Conservation (phyloP, 1,140 invertebrate species). For the Brachionus koreanus region DNA sequence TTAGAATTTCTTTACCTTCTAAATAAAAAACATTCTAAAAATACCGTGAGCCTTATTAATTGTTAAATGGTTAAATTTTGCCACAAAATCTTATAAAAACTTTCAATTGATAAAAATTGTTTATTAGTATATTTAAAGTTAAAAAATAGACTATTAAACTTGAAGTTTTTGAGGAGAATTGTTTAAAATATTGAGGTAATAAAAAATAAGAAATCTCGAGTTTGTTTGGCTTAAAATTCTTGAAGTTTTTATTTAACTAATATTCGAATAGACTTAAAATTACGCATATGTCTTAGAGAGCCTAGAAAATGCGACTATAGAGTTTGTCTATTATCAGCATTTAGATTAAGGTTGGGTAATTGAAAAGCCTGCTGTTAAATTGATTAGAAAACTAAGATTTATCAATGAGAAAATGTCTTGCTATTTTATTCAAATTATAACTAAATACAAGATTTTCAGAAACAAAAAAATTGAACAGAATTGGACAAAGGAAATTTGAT, state of each 20-base stretch:
- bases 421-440: neutral
- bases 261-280: neutral
- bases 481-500: neutral
- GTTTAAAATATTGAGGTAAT: neutral
- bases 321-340: neutral
- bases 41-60: neutral
- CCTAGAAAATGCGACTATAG: neutral
- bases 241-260: neutral
- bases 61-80: neutral
- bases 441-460: neutral
- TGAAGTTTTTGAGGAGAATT: neutral
- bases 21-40: neutral
- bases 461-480: neutral
- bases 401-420: neutral
- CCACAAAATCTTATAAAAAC: neutral
- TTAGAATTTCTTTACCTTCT: neutral
- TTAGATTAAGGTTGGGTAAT: neutral
- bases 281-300: neutral
- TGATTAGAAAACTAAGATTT: neutral
- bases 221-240: neutral
- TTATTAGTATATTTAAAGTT: neutral
- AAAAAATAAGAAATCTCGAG: neutral
- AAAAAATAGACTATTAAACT: neutral
- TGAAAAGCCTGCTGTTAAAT: neutral
- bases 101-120: neutral